Conservation (phyloP, 2,113 vertebrate genomes). For the Albula goreensis region DNA sequence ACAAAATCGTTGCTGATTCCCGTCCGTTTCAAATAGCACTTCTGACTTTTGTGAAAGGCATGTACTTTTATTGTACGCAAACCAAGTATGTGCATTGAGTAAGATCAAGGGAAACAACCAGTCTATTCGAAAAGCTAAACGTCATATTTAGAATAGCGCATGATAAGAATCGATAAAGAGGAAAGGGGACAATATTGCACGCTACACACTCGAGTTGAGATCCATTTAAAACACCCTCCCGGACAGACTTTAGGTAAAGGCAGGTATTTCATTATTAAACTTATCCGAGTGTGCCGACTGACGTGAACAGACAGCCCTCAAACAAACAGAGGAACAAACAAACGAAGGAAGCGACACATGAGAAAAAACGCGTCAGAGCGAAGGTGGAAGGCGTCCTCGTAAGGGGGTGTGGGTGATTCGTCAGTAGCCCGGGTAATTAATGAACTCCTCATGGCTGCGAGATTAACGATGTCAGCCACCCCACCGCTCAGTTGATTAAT, state of each 20-base stretch:
- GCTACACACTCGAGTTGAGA: neutral
- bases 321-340: neutral
- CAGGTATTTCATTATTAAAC: no score
- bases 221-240: neutral
- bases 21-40: neutral
- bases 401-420: neutral
- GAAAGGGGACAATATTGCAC: neutral
- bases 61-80: neutral
- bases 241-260: neutral
- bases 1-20: neutral
- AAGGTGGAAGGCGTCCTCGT: neutral
- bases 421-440: slow-evolving; percentile 38
- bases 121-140: neutral
- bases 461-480: slow-evolving; percentile 57
- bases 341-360: neutral
- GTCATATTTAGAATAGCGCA: neutral
- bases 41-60: neutral
- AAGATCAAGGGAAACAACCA: neutral
- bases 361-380: slow-evolving; percentile 8
- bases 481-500: slow-evolving; percentile 57
- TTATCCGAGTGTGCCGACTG: no score
- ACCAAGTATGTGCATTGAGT: neutral
- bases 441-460: slow-evolving; percentile 43
- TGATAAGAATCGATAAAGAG: neutral
- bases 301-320: neutral